Evolutionary conservation across 2,888 invertebrate species (phyloP), one percentile per base, ranked within the genome.

Genomic region (Dolichomitus sp.): DNA sequence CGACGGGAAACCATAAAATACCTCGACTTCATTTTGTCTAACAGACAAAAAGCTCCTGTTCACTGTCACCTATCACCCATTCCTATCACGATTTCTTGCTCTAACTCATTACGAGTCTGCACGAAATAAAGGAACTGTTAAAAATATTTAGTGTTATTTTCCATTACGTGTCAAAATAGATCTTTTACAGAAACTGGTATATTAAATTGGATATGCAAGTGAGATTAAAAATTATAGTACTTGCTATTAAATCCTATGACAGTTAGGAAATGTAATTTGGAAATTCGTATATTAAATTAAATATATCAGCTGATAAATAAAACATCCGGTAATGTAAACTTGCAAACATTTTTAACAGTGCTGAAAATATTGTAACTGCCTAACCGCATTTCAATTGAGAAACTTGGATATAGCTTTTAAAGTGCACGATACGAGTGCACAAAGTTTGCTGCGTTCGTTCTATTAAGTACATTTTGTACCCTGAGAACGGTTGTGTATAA

Each of bases 1-100:
- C 50, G 19, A 77, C 45, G 42, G 40, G 63, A 48, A 57, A 65
- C 57, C 78, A 76, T 76, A 57, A 82, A 79, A 80, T 79, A 42
- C 19, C 19, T 57, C 77, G 77, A 69, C 74, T 83, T 80, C 68
- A 73, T 80, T 74, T 69, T 23, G n/a, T 74, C 73, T 65, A 57
- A 45, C 48, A 48, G 69, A 74, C 57, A 59, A 74, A 77, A 66
- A 27, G 4, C 30, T 57, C 12, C 14, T 48, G 63, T 61, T 63
- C 52, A 69, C 75, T 79, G 27, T 57, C 57, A 69, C 65, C 74
- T 45, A 73, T 63, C 69, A 70, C 65, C 61, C 61, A 61, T 61
- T 68, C 50, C 61, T 48, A 54, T 48, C 37, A 4, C 0, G 12
- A 2, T 17, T 61, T 17, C 19, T 61, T 30, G 6, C 30, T 14